Base-by-base conservation (phyloP, 2,888 invertebrate genomes). In the Caenorhabditis imperialis region DNA sequence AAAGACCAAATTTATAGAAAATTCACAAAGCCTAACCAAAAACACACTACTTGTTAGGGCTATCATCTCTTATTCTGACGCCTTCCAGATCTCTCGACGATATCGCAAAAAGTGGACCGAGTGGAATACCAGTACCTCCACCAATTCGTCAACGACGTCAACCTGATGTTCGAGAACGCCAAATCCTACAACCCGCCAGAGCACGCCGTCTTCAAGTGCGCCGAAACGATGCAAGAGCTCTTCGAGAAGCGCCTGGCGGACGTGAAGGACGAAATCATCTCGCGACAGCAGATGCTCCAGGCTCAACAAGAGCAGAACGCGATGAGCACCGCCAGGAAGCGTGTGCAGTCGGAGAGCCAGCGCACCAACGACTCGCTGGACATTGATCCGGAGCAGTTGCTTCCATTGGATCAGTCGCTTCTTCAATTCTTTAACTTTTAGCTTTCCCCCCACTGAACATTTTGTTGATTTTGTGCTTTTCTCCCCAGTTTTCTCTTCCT, bases 161-260 rank as follows among this genome's bases (percentile, higher is more conserved):
- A 95, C 77, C 95, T 95, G 90, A 95, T 99, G 88, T 97, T 98
- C 90, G 96, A 98, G 90, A 99, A 99, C 90, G 98, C 98, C 10
- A 75, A 75, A 45, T 55, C 50, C 10, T 79, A 75, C 62, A 72
- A 77, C 62, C 73, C 61, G 23, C 57, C 61, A 44, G 95, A 95
- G 89, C 95, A 96, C 18, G 94, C 94, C 75, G 96, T 96, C 90
- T 96, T 94, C 90, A 93, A 95, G 88, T 96, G 96, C 90, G 97
- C 97, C 22, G 96, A 96, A 89, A 93, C 94, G 60, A 91, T 98
- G 77, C 97, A 98, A 90, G 93, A 94, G 73, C 96, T 93, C 90
- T 97, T 98, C 91, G 94, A 94, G 89, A 93, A 94, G 30, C 53
- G 72, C n/a, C 38, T 81, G 53, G 38, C 44, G 10, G 73, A 75